Evolutionary conservation across 2,888 invertebrate genomes (phyloP).

Genomic region (Drosophila formosana): DNA sequence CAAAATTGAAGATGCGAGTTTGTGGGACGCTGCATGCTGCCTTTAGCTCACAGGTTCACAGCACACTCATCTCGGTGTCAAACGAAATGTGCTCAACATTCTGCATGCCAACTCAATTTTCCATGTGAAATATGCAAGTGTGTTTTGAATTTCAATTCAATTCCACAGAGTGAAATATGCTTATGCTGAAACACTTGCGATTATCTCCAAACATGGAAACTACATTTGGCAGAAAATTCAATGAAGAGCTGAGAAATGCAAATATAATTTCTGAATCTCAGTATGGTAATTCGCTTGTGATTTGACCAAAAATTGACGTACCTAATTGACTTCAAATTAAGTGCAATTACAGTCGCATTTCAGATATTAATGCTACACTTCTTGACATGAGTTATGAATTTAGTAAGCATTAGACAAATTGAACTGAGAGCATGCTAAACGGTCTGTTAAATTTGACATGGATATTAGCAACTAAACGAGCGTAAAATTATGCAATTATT

Average conservation of each 20-base stretch:
- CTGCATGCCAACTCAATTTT: neutral
- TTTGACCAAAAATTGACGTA: too few relatives aligned
- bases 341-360: neutral
- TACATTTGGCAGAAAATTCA: neutral
- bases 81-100: neutral
- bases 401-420: neutral
- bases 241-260: neutral
- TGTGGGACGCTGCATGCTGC: conserved; percentile 3
- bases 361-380: neutral
- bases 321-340: too few relatives aligned
- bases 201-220: neutral
- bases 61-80: conserved; percentile 17
- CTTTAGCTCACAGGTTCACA: conserved; percentile 13
- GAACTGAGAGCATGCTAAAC: neutral
- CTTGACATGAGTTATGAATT: neutral
- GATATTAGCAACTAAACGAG: conserved; percentile 6
- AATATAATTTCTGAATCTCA: neutral
- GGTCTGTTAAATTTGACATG: conserved; percentile 9
- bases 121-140: neutral
- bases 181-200: neutral
- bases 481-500: conserved; percentile 49
- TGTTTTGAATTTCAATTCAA: neutral
- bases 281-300: too few relatives aligned
- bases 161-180: conserved; percentile 1
- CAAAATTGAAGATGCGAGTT: conserved; percentile 13